These are phyloP conservation scores for Scolanthus callimorphus DNA, from an alignment of 92 coral and sea anemone genomes.

Conservation along the genomic window DNA sequence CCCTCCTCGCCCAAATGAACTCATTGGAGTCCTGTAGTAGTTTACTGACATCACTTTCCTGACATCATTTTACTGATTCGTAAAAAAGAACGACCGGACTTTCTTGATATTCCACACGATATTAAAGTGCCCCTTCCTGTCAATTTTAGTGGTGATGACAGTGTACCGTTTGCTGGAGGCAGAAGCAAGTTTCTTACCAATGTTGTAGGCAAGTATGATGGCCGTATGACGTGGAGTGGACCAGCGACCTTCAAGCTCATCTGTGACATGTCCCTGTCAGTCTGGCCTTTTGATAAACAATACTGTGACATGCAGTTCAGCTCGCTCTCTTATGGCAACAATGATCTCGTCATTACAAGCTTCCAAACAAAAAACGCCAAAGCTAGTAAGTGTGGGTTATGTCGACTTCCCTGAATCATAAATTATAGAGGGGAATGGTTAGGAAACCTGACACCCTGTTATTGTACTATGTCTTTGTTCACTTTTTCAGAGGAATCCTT, in stretches of 20 bases:
- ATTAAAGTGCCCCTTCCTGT: no score
- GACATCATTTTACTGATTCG: no score
- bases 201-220: slow-evolving; percentile 19
- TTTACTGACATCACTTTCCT: no score
- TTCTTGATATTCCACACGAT: no score
- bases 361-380: slow-evolving; percentile 8
- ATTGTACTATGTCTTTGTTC: no score
- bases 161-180: slow-evolving; percentile 45
- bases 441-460: no score
- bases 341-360: slow-evolving; percentile 4
- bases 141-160: slow-evolving; percentile 56
- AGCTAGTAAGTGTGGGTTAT: neutral
- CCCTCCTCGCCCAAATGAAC: no score
- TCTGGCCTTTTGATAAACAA: slow-evolving; percentile 72
- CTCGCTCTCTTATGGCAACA: slow-evolving; percentile 30
- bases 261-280: slow-evolving; percentile 27
- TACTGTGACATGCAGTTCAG: slow-evolving; percentile 37
- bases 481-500: no score
- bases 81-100: no score
- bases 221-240: slow-evolving; percentile 35
- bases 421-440: no score
- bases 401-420: no score
- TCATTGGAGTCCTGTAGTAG: no score
- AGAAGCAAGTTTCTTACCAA: slow-evolving; percentile 39
- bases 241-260: slow-evolving; percentile 57